These are phyloP conservation scores for Saxidomus purpurata DNA, from an alignment of 1,140 invertebrate species.

Conservation along the genomic window DNA sequence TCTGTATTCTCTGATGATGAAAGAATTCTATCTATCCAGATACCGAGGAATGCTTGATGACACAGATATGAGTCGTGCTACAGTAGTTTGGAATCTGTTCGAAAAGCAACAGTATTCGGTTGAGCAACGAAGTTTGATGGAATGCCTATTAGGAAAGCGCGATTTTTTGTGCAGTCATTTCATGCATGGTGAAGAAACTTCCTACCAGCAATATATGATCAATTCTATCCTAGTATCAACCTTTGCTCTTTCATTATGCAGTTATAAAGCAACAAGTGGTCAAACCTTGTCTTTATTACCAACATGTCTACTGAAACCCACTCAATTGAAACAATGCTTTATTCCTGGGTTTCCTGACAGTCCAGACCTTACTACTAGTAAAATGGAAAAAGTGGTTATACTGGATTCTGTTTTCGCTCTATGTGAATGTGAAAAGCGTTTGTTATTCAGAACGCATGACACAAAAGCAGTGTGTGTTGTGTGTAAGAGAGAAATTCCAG, in stretches of 20 bases:
- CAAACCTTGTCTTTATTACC: background rate
- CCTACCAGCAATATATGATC: slow-evolving; percentile 12
- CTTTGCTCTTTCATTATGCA: background rate
- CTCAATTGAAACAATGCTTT: background rate
- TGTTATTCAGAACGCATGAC: background rate
- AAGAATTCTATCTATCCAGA: background rate
- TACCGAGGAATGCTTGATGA: slow-evolving; percentile 10
- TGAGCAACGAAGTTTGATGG: background rate
- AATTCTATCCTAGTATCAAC: slow-evolving; percentile 9
- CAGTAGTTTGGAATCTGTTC: background rate
- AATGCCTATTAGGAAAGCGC: background rate
- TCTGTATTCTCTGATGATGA: slow-evolving; percentile 8
- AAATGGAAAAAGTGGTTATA: background rate
- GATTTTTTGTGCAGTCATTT: slow-evolving; percentile 16
- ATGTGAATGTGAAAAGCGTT: background rate
- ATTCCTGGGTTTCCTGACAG: background rate
- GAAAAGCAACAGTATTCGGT: too few species aligned
- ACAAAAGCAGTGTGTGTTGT: background rate
- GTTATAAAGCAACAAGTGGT: background rate
- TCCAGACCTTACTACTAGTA: background rate
- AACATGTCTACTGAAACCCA: background rate
- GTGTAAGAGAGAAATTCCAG: background rate
- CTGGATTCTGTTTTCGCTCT: background rate
- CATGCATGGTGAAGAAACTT: background rate
- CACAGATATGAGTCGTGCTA: background rate